Conservation (phyloP, 1,140 invertebrate species). For the Asobara japonica region DNA sequence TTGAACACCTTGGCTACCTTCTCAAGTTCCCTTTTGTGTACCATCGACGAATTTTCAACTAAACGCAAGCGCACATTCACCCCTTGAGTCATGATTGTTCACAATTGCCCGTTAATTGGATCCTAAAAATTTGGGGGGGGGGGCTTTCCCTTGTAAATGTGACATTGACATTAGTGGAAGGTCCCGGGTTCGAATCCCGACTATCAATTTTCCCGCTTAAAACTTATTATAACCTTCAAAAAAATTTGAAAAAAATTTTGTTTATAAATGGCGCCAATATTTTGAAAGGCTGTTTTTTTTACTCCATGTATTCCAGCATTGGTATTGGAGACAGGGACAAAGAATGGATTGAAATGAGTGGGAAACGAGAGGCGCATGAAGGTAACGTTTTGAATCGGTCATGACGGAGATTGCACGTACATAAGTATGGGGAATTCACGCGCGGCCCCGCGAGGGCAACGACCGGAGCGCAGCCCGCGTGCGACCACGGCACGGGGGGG, state of each 20-base stretch:
- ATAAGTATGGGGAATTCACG: conserved; percentile 45
- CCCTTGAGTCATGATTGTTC: neutral
- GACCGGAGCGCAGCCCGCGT: conserved; percentile 59
- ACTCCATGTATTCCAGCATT: no score
- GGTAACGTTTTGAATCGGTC: conserved; percentile 39
- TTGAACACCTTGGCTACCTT: conserved; percentile 53
- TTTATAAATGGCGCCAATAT: no score
- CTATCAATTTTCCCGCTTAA: no score
- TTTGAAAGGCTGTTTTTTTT: no score
- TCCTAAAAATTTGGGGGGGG: no score
- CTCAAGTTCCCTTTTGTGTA: conserved; percentile 37
- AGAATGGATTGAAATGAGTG: neutral
- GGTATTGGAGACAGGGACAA: no score
- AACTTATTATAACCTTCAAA: no score
- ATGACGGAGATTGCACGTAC: conserved; percentile 38
- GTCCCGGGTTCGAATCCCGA: no score
- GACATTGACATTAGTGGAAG: no score
- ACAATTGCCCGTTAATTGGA: neutral
- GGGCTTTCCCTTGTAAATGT: no score
- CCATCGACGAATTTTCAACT: conserved; percentile 26
- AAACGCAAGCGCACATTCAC: conserved; percentile 39
- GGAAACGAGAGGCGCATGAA: neutral
- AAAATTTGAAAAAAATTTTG: no score
- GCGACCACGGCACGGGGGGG: conserved; percentile 33
- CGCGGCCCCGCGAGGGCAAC: conserved; percentile 58